phyloP scores from a whole-genome alignment of 1,140 invertebrate species.

The Drosophila erecta region DNA sequence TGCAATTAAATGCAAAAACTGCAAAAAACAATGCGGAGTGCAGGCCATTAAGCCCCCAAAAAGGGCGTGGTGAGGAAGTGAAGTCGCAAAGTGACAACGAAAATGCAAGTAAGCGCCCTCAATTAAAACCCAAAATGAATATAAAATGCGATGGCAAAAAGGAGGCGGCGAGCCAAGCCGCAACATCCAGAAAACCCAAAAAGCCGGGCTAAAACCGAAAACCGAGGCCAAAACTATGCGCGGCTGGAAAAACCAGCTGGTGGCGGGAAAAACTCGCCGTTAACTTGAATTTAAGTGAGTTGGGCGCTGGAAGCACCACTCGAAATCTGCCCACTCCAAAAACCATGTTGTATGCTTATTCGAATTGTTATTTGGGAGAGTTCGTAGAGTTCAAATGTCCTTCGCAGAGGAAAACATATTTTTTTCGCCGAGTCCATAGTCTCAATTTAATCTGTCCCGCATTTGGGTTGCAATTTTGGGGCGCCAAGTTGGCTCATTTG shows the following conservation, averaged over 20 bases:
- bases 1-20: conserved; percentile 78
- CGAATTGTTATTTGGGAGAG: conserved; percentile 15
- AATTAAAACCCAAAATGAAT: conserved; percentile 79
- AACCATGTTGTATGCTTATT: conserved; percentile 30
- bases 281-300: conserved; percentile 65
- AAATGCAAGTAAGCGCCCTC: conserved; percentile 78
- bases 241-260: conserved; percentile 35
- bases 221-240: conserved; percentile 52
- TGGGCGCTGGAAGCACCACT: background rate
- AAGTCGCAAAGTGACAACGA: conserved; percentile 78
- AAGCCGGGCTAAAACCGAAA: conserved; percentile 47
- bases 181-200: conserved; percentile 47
- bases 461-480: conserved; percentile 12
- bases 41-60: conserved; percentile 31
- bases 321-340: background rate
- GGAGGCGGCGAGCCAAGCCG: conserved; percentile 32
- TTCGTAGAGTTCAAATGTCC: background rate
- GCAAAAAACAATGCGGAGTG: conserved; percentile 50
- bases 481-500: conserved; percentile 69
- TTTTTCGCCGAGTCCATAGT: conserved; percentile 6
- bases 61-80: conserved; percentile 4
- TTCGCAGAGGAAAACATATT: conserved; percentile 27
- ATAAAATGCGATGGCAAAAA: conserved; percentile 66
- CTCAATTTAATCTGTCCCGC: conserved; percentile 26
- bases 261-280: conserved; percentile 41